phyloP scores from a whole-genome alignment of 2,113 vertebrate genomes.

The Limanda limanda region DNA sequence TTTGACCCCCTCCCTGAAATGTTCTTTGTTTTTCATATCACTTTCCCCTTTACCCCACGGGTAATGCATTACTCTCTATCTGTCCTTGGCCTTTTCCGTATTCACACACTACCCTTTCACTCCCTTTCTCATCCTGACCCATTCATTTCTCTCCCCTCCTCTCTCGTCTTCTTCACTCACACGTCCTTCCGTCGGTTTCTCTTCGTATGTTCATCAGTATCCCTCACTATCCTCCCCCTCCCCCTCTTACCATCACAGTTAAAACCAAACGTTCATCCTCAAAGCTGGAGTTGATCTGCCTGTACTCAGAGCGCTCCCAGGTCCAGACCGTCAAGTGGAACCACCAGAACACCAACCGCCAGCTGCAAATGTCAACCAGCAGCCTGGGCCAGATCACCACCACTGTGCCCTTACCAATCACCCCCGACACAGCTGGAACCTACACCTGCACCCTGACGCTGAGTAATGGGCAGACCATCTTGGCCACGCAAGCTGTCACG shows the following conservation, averaged over 20 bases:
- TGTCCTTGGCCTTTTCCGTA: conserved; percentile 71
- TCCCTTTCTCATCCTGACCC: conserved; percentile 41
- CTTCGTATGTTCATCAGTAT: conserved; percentile 25
- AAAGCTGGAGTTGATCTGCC: conserved; percentile 65
- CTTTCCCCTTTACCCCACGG: conserved; percentile 35
- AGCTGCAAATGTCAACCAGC: background rate
- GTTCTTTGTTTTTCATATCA: conserved; percentile 65
- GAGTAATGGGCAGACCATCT: conserved; percentile 62
- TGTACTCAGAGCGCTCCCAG: conserved; percentile 60
- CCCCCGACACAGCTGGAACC: conserved; percentile 69
- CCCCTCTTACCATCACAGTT: conserved; percentile 58
- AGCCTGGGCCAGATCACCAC: conserved; percentile 52
- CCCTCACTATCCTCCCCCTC: background rate
- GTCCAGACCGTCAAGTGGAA: conserved; percentile 63
- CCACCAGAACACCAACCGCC: conserved; percentile 60
- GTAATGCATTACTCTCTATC: conserved; percentile 59
- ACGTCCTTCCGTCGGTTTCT: conserved; percentile 23
- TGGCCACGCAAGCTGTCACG: conserved; percentile 44
- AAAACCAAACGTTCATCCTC: background rate
- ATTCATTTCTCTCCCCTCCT: conserved; percentile 19
- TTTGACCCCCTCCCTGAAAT: conserved; percentile 75
- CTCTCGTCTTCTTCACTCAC: conserved; percentile 30
- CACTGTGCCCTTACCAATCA: conserved; percentile 65
- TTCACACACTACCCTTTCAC: conserved; percentile 68
- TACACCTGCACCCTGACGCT: conserved; percentile 80